A percentile compares a stretch with the other conserved stretches of the same genome.
Conservation (phyloP, 2,797 vertebrate genomes). For the Glyptemys insculpta region DNA sequence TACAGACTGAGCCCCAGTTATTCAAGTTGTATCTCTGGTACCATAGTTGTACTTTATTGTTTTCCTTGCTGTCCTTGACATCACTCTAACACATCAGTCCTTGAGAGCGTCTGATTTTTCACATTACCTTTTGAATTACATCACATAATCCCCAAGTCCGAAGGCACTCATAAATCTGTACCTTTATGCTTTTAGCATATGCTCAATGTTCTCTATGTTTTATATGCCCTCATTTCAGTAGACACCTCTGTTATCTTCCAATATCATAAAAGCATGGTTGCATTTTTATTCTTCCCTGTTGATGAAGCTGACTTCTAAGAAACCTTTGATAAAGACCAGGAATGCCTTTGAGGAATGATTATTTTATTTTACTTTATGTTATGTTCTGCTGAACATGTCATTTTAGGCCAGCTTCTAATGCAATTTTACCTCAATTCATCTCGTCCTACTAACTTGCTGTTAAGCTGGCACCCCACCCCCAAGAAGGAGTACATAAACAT, state of each 20-base stretch:
- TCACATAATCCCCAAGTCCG: neutral
- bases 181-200: neutral
- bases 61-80: neutral
- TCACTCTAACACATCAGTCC: neutral
- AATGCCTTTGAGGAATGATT: neutral
- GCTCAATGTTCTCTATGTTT: neutral
- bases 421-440: slow-evolving; percentile 35
- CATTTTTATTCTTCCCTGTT: neutral
- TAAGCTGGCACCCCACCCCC: slow-evolving; percentile 24
- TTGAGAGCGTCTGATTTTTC: neutral
- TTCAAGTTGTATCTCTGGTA: neutral
- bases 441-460: neutral
- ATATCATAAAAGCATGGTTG: neutral
- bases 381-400: neutral
- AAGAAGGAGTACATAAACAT: neutral
- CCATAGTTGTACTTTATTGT: neutral
- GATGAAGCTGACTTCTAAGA: neutral
- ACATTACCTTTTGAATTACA: neutral
- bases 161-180: neutral
- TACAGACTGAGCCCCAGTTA: neutral
- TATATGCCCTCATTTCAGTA: neutral
- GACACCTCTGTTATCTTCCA: neutral
- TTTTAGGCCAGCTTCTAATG: neutral
- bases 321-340: neutral
- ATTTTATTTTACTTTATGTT: neutral